phyloP scores from a whole-genome alignment of 92 coral and sea anemone species.

The Nematostella vectensis region DNA sequence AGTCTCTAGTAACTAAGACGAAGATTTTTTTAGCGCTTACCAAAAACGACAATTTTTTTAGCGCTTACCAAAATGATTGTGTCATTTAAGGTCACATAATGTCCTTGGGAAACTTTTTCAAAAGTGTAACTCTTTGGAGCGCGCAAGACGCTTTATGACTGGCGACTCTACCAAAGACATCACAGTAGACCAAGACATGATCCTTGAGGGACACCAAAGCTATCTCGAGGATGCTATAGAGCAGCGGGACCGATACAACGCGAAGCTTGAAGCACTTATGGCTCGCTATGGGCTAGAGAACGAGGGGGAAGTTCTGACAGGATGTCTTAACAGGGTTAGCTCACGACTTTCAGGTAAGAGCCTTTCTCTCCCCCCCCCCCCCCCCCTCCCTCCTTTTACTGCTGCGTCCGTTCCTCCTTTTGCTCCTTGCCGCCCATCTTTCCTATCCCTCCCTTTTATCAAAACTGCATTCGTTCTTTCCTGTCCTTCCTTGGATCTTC shows the following conservation, averaged over 20 bases:
- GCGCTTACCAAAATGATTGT: no score
- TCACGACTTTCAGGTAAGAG: constrained; percentile 57
- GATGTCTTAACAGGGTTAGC: constrained; percentile 67
- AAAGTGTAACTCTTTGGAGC: constrained; percentile 71
- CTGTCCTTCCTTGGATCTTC: no score
- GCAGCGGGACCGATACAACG: constrained; percentile 46
- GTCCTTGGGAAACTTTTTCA: constrained; percentile 89
- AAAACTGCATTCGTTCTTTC: no score
- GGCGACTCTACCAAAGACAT: constrained; percentile 25
- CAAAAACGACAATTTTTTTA: no score
- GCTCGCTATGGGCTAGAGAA: constrained; percentile 72
- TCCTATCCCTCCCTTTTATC: no score
- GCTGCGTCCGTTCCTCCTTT: no score
- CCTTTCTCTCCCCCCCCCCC: no score
- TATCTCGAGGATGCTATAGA: constrained; percentile 60
- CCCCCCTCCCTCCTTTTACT: no score
- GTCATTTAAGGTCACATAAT: constrained; percentile 57
- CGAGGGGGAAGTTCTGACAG: constrained; percentile 87
- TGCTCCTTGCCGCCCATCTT: no score
- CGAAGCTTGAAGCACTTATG: constrained; percentile 69
- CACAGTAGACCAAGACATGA: constrained; percentile 53
- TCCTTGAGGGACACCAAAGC: constrained; percentile 52
- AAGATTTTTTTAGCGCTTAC: no score
- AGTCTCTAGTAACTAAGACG: no score
- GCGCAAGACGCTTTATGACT: constrained; percentile 61